These are phyloP conservation scores for Tapirus terrestris DNA, from an alignment of 2,113 vertebrate species.

Conservation along the genomic window DNA sequence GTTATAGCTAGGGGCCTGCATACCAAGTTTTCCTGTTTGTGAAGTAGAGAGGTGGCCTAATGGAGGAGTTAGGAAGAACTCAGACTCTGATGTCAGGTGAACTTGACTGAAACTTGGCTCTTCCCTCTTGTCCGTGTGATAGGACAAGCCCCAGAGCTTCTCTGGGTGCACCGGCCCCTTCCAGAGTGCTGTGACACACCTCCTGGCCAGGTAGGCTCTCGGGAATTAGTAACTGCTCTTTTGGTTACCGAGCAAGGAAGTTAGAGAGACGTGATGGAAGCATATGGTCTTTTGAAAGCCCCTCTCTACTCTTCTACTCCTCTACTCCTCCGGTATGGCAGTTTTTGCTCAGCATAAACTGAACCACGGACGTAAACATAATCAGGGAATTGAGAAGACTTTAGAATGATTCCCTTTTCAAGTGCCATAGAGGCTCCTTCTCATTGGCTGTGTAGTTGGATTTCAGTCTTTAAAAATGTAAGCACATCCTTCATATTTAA, in stretches of 20 bases:
- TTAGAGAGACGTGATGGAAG: neutral
- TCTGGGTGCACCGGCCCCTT: neutral
- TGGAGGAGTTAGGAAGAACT: too few relatives aligned
- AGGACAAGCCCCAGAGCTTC: neutral
- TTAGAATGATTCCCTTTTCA: neutral
- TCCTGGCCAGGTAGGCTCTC: neutral
- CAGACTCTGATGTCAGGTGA: neutral
- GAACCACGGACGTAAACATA: neutral
- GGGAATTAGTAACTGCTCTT: neutral
- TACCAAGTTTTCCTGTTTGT: neutral
- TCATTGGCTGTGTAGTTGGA: neutral
- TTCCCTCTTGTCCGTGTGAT: neutral
- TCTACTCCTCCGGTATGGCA: neutral
- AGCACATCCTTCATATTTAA: neutral
- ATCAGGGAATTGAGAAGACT: neutral
- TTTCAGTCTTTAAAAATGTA: neutral
- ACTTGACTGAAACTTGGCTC: neutral
- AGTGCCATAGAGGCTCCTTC: neutral
- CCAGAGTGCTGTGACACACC: neutral
- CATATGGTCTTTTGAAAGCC: neutral
- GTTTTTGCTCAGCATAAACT: neutral
- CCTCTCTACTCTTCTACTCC: rapidly evolving
- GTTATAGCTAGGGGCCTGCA: neutral
- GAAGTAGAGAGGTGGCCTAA: neutral
- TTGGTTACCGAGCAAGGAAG: neutral